Base-by-base conservation (phyloP, 23 tunicate genomes). In the Styela clava region DNA sequence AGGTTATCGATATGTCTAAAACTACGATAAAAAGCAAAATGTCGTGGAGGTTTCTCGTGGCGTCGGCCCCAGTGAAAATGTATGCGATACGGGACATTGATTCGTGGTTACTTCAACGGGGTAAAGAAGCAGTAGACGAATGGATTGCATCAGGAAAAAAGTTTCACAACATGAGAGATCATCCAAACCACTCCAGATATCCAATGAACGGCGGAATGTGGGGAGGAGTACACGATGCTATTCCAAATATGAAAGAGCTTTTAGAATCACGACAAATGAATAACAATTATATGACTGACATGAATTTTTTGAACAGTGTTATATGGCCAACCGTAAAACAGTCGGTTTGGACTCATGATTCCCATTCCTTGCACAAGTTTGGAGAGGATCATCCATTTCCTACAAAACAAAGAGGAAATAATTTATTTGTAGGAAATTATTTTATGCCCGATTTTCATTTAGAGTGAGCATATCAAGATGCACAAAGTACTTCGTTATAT, bases 51-150 rank as follows among this genome's bases (percentile, higher is more conserved):
- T 71, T 30, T 30, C 77, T 71, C 23, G 37, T 71, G 35, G 77
- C 77, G 3, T 27, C 77, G 3, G 77, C 32, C 3, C 77, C 77
- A 28, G 77, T 71, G 35, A 71, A 71, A 71, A 71, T 71, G 77
- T 71, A 71, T 29, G 34, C 34, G 3, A 16, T 71, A 5, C 77
- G 34, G 5, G 77, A 71, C 16, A 71, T 71, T 16, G 37, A 71
- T 32, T 71, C 34, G 16, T 34, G 77, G 37, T 26, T 71, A 26
- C 77, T 30, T 18, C 34, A 26, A 65, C 7, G 71, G 16, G 71
- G 71, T 5, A 25, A 25, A 28, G 71, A 26, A 28, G 71, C 71
- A 9, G 31, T 28, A 16, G 71, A 65, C 30, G 71, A 65, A 65
- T 65, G 71, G 71, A 26, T 65, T 26, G 16, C 9, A 65, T 65